phyloP scores from a whole-genome alignment of 2,113 vertebrate genomes.

The Melanocharis versteri region DNA sequence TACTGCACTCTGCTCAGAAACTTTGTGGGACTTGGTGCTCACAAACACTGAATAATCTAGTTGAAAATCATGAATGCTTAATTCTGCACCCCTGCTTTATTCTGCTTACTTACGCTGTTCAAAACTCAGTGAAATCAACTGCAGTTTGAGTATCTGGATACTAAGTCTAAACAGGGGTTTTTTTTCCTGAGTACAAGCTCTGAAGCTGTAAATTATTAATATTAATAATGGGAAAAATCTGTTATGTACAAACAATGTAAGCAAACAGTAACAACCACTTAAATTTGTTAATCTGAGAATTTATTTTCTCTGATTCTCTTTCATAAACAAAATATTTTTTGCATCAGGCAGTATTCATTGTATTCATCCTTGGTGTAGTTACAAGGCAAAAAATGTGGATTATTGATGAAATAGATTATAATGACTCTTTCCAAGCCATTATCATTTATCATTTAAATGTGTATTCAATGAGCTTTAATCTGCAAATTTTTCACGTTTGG shows the following conservation, averaged over 20 bases:
- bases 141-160: neutral
- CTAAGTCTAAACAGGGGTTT: neutral
- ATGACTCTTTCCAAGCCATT: constrained; percentile 58
- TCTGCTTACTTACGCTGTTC: neutral
- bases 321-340: constrained; percentile 57
- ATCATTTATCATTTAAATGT: constrained; percentile 70
- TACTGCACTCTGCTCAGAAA: neutral
- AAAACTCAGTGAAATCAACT: neutral
- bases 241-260: constrained; percentile 8
- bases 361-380: constrained; percentile 43
- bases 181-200: constrained; percentile 28
- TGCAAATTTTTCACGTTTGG: constrained; percentile 69
- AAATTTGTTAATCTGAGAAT: constrained; percentile 37
- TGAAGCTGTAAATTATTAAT: constrained; percentile 67
- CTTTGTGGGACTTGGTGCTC: neutral
- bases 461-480: constrained; percentile 72
- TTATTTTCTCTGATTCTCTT: constrained; percentile 46
- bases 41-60: neutral
- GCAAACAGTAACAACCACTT: constrained; percentile 37
- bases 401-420: constrained; percentile 70
- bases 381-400: constrained; percentile 49
- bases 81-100: neutral
- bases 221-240: constrained; percentile 64
- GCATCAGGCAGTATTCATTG: constrained; percentile 39
- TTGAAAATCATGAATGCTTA: neutral